Evolutionary conservation across 1,140 invertebrate species (phyloP).

Genomic region (Cotesia vestalis): DNA sequence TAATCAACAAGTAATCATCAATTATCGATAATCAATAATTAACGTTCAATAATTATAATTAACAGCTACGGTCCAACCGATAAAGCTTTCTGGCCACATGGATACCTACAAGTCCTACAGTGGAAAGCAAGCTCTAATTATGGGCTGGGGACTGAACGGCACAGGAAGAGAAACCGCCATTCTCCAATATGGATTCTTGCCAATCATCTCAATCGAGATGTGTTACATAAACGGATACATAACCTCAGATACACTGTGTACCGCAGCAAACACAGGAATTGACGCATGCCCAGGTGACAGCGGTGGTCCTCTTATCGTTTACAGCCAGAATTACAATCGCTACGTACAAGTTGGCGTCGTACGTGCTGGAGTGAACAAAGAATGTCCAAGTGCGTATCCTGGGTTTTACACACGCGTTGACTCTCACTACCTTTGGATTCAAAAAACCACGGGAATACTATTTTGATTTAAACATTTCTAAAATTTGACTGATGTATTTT

Average conservation of each 20-base stretch:
- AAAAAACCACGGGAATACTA: conserved; percentile 28
- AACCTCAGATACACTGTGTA: not conserved
- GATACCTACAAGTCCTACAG: not conserved
- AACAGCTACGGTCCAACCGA: not conserved
- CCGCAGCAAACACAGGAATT: not conserved
- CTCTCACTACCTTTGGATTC: conserved; percentile 25
- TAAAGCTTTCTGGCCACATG: not conserved
- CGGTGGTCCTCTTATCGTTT: conserved; percentile 44
- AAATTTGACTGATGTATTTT: too few species aligned
- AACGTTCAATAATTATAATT: not conserved
- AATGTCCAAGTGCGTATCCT: conserved; percentile 45
- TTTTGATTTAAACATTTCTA: not conserved
- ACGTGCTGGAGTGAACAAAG: conserved; percentile 43
- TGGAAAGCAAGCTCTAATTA: not conserved
- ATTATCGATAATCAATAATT: not conserved
- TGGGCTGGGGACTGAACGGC: conserved; percentile 1
- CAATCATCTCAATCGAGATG: not conserved
- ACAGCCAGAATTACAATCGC: not conserved
- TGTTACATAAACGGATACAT: not conserved
- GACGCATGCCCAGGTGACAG: conserved; percentile 42
- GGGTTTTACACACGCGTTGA: conserved; percentile 43
- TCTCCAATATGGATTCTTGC: not conserved
- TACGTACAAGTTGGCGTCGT: conserved; percentile 48
- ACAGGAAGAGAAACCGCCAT: not conserved
- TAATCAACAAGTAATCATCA: too few species aligned